Percentiles rank a stretch among this genome's conserved stretches.
Evolutionary conservation across 1,140 invertebrate species (phyloP).

Genomic region (fruit fly (Drosophila melanogaster)): DNA sequence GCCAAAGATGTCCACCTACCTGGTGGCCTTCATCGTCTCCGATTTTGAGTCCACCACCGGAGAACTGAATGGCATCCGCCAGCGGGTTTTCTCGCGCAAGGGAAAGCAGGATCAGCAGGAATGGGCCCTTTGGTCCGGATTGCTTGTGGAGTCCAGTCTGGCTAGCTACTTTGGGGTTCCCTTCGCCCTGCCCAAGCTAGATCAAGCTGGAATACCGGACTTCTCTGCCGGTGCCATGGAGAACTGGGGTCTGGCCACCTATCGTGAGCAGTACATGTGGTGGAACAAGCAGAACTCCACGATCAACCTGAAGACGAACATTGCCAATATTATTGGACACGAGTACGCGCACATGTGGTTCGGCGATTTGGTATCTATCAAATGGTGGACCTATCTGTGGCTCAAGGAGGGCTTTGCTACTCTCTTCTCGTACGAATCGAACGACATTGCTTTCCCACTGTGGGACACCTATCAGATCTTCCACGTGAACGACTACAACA

Average conservation of each 20-base stretch:
- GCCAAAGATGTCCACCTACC: conserved; percentile 88
- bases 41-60: conserved; percentile 86
- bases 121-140: conserved; percentile 58
- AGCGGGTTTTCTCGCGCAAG: conserved; percentile 66
- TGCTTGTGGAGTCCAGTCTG: conserved; percentile 57
- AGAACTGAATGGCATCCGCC: conserved; percentile 73
- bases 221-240: conserved; percentile 80
- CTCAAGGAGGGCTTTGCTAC: conserved; percentile 86
- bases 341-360: conserved; percentile 90
- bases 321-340: conserved; percentile 87
- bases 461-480: conserved; percentile 87
- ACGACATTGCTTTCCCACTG: conserved; percentile 83
- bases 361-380: conserved; percentile 88
- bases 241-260: conserved; percentile 79
- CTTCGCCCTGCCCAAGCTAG: conserved; percentile 66
- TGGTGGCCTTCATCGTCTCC: conserved; percentile 90
- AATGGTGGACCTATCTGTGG: conserved; percentile 87
- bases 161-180: conserved; percentile 58
- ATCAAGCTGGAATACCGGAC: conserved; percentile 74
- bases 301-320: conserved; percentile 83
- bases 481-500: conserved; percentile 86
- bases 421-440: conserved; percentile 85
- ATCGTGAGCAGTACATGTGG: conserved; percentile 73
- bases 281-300: conserved; percentile 66
- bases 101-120: conserved; percentile 61